These are phyloP conservation scores for Urocyon cinereoargenteus DNA, from an alignment of 2,797 vertebrate species.

Conservation along the genomic window DNA sequence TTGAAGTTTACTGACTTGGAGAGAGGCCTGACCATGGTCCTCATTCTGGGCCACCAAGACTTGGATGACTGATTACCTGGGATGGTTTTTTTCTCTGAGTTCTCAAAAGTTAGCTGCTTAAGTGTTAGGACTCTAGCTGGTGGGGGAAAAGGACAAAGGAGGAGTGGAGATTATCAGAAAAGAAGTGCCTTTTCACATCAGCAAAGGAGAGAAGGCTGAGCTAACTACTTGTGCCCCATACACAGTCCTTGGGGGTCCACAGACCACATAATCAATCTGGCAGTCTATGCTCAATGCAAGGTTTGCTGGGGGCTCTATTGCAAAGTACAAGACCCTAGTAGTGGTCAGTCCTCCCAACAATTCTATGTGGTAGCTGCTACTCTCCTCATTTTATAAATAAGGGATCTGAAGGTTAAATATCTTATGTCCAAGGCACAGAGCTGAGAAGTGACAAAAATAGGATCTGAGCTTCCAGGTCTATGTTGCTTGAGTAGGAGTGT, in stretches of 20 bases:
- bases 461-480: not conserved
- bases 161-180: not conserved
- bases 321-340: not conserved
- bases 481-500: not conserved
- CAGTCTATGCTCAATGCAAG: not conserved
- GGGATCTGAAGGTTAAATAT: slow-evolving; percentile 25
- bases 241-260: not conserved
- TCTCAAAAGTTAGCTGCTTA: not conserved
- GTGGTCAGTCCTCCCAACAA: not conserved
- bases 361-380: not conserved
- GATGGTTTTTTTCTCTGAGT: slow-evolving; percentile 1
- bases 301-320: not conserved
- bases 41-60: not conserved
- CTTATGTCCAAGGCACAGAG: not conserved
- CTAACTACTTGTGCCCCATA: not conserved
- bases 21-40: not conserved
- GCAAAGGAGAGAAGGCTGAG: not conserved
- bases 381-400: not conserved
- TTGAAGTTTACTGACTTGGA: not conserved
- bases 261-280: not conserved
- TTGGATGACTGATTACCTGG: not conserved
- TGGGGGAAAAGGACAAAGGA: not conserved
- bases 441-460: not conserved
- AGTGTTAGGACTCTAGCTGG: not conserved
- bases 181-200: not conserved